phyloP scores from a whole-genome alignment of 1,140 invertebrate species.

The Cydia fagiglandana region DNA sequence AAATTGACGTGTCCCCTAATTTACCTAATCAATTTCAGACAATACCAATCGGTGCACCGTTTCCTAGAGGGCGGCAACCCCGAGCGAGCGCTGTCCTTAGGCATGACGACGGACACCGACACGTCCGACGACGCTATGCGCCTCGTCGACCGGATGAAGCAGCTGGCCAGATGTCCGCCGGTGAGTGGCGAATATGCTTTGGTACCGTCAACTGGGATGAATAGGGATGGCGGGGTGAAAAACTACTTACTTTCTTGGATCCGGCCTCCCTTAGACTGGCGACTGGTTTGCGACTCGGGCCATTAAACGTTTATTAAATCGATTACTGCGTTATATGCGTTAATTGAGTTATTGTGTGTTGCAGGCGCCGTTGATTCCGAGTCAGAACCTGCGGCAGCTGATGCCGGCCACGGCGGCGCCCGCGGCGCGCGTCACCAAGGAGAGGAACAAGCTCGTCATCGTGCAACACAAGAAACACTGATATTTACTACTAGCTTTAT shows the following conservation, averaged over 20 bases:
- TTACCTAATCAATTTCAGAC: conserved; percentile 41
- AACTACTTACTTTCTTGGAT: no score
- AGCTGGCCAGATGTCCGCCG: conserved; percentile 61
- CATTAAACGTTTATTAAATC: no score
- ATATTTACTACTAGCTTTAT: conserved; percentile 55
- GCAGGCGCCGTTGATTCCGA: conserved; percentile 77
- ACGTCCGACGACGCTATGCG: conserved; percentile 72
- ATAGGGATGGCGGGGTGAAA: no score
- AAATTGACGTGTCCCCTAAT: no score
- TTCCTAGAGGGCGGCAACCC: conserved; percentile 57
- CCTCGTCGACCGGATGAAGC: conserved; percentile 66
- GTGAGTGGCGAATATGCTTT: conserved; percentile 45
- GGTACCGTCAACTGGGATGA: no score
- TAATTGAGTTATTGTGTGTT: conserved; percentile 33
- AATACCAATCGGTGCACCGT: conserved; percentile 61
- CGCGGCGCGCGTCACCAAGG: conserved; percentile 86
- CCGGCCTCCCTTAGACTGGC: no score
- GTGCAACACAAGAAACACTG: conserved; percentile 81
- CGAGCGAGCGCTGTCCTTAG: conserved; percentile 60
- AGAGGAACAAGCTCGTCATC: conserved; percentile 88
- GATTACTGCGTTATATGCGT: no score
- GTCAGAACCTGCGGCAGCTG: conserved; percentile 81
- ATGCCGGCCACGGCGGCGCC: conserved; percentile 80
- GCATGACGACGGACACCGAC: conserved; percentile 69
- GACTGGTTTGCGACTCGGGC: no score